Conservation (phyloP, 1,140 invertebrate species). For the Teleogryllus occipitalis region DNA sequence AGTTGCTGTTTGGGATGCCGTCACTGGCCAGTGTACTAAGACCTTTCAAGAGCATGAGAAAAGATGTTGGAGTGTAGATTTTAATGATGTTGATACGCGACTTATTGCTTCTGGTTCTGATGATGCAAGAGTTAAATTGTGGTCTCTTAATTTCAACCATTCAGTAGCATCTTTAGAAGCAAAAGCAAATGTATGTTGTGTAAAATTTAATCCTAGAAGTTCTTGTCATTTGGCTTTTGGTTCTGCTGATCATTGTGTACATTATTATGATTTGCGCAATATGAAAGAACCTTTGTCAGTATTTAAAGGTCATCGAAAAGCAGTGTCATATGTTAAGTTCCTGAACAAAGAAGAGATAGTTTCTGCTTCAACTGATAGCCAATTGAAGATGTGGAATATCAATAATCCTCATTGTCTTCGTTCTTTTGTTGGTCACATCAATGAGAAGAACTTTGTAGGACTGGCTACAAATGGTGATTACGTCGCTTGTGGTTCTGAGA, state of each 20-base stretch:
- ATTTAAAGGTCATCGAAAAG: conserved; percentile 89
- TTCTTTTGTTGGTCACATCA: conserved; percentile 87
- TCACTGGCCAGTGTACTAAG: conserved; percentile 62
- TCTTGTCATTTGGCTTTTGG: conserved; percentile 85
- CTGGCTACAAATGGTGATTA: conserved; percentile 92
- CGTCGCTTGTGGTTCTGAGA: conserved; percentile 92
- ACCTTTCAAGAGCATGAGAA: conserved; percentile 89
- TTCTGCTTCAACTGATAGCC: conserved; percentile 91
- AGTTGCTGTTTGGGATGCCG: conserved; percentile 89
- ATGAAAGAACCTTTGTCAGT: conserved; percentile 72
- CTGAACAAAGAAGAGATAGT: conserved; percentile 83
- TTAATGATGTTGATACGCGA: conserved; percentile 85
- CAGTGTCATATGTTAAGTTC: conserved; percentile 95
- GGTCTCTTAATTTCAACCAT: conserved; percentile 80
- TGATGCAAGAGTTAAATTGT: conserved; percentile 90
- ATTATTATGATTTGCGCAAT: conserved; percentile 91
- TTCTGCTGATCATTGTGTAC: conserved; percentile 92
- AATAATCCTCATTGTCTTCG: conserved; percentile 70
- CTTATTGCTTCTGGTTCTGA: conserved; percentile 90
- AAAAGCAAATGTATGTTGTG: conserved; percentile 93
- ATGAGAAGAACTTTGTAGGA: conserved; percentile 97
- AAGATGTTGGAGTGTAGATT: conserved; percentile 94
- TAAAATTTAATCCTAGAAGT: conserved; percentile 88
- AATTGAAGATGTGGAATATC: conserved; percentile 89
- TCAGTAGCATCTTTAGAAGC: conserved; percentile 82